Percentiles rank a stretch among this genome's conserved stretches.
These are phyloP conservation scores for Sparidentex hasta DNA, from an alignment of 2,797 vertebrate genomes.

Conservation along the genomic window DNA sequence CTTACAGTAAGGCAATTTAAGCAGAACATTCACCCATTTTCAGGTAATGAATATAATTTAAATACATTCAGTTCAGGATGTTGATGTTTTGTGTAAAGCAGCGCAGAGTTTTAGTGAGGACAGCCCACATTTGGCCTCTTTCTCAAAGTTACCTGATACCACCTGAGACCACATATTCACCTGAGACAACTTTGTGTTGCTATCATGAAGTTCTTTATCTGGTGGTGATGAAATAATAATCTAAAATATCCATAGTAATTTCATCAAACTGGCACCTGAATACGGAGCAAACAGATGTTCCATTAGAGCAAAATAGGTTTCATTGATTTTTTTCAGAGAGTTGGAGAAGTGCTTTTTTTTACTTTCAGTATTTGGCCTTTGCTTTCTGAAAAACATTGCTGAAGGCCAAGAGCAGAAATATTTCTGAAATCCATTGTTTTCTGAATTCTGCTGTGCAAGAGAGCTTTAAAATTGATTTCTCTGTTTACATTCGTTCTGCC, in stretches of 20 bases:
- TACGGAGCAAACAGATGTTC: background rate
- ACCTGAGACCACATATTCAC: no score
- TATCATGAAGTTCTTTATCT: background rate
- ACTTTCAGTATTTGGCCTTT: background rate
- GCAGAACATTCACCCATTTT: no score
- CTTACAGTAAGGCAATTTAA: no score
- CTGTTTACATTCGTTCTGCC: constrained; percentile 21
- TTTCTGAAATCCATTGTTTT: constrained; percentile 25
- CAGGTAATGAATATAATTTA: background rate
- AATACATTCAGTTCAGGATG: background rate
- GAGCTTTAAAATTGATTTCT: constrained; percentile 42
- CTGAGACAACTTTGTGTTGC: background rate
- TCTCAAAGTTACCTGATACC: background rate
- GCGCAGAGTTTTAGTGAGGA: background rate
- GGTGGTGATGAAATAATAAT: no score
- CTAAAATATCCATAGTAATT: background rate
- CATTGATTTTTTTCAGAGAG: background rate
- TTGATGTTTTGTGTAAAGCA: background rate
- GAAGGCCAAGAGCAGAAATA: constrained; percentile 12
- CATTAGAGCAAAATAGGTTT: background rate
- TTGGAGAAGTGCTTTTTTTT: constrained; percentile 16
- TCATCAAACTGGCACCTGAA: background rate
- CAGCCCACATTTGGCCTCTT: background rate
- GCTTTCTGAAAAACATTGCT: constrained; percentile 14
- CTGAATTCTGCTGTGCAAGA: constrained; percentile 12